These are phyloP conservation scores for Phyto melanocephala DNA, from an alignment of 2,888 invertebrate genomes.

Conservation along the genomic window DNA sequence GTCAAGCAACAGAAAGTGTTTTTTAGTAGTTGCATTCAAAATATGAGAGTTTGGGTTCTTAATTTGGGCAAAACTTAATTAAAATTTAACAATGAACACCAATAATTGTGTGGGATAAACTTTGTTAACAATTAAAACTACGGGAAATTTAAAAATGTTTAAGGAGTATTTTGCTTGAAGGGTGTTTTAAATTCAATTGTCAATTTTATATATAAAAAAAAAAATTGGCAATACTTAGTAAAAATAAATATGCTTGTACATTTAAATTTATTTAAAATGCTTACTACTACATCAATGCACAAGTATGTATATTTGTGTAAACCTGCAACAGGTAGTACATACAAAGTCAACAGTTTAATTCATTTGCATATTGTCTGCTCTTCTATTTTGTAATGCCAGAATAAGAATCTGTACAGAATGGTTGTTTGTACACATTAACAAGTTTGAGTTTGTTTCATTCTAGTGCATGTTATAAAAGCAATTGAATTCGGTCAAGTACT, in stretches of 20 bases:
- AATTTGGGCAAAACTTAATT: background rate
- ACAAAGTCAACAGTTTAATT: conserved; percentile 9
- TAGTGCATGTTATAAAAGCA: background rate
- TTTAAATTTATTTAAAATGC: background rate
- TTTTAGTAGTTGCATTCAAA: background rate
- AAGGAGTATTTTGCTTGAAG: no score
- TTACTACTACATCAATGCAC: background rate
- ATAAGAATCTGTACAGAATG: background rate
- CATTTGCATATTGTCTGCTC: background rate
- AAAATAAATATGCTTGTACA: background rate
- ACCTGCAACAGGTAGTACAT: conserved; percentile 17
- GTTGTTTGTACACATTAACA: background rate
- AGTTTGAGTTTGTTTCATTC: background rate
- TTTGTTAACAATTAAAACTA: background rate
- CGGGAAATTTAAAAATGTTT: background rate
- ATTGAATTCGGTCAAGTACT: conserved; percentile 16
- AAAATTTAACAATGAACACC: background rate
- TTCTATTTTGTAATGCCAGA: background rate
- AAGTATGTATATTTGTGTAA: background rate
- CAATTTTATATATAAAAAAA: no score
- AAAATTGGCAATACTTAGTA: no score
- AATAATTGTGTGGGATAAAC: background rate
- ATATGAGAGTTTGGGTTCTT: background rate
- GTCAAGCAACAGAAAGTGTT: background rate
- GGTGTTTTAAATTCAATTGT: no score